These are phyloP conservation scores for Sipha flava DNA, from an alignment of 1,140 invertebrate species.

Conservation along the genomic window DNA sequence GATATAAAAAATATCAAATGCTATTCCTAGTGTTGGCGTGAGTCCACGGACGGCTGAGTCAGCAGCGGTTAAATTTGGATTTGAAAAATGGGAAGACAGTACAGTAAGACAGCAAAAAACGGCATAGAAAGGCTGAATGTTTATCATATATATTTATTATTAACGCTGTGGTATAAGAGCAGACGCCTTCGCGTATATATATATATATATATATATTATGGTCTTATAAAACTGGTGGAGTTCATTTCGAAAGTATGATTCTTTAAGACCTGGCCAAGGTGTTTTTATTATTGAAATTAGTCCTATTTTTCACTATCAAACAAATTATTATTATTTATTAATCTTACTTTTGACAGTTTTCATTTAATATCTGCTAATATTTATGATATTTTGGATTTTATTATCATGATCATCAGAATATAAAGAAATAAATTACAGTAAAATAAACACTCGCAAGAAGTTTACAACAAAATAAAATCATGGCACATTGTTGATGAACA, in stretches of 20 bases:
- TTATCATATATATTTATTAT: not conserved
- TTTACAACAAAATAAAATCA: no score
- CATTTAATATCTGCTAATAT: no score
- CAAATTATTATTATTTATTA: not conserved
- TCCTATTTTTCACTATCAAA: not conserved
- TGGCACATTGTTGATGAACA: no score
- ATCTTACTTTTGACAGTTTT: no score
- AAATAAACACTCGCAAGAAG: no score
- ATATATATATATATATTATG: no score
- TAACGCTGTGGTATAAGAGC: not conserved
- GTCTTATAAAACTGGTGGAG: not conserved
- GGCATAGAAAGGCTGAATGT: constrained; percentile 2
- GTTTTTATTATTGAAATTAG: not conserved
- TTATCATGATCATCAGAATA: no score
- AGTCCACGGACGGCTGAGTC: constrained; percentile 11
- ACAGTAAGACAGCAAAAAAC: not conserved
- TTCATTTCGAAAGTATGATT: not conserved
- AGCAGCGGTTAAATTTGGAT: constrained; percentile 23
- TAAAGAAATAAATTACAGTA: no score
- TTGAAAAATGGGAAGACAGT: constrained; percentile 6
- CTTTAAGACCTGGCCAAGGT: not conserved
- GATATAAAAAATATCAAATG: constrained; percentile 11
- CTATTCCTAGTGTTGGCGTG: constrained; percentile 17
- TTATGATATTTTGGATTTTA: no score
- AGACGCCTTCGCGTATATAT: not conserved